phyloP scores from a whole-genome alignment of 2,797 vertebrate genomes.

The Malacoctenus gilli region DNA sequence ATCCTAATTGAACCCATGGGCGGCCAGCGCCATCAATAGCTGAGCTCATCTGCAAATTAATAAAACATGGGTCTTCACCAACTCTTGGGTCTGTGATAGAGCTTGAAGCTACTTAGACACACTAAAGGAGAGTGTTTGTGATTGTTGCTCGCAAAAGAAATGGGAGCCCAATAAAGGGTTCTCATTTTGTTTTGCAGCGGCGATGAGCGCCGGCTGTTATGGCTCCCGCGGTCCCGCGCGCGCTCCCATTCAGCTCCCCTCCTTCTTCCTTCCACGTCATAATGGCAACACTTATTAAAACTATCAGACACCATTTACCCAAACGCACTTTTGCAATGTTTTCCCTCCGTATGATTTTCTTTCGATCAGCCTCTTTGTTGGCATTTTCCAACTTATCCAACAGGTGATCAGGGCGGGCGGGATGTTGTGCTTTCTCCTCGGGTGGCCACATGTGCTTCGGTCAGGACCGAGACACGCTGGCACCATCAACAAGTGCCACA shows the following conservation, averaged over 20 bases:
- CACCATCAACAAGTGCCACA: constrained; percentile 68
- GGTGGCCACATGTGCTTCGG: constrained; percentile 28
- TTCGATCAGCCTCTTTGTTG: constrained; percentile 7
- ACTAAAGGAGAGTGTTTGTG: constrained; percentile 63
- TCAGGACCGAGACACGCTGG: constrained; percentile 55
- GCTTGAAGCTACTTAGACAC: constrained; percentile 73
- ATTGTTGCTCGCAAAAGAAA: constrained; percentile 65
- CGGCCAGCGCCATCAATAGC: constrained; percentile 80
- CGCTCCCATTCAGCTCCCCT: constrained; percentile 49
- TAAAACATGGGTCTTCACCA: constrained; percentile 81
- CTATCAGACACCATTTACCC: constrained; percentile 45
- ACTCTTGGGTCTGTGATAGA: constrained; percentile 71
- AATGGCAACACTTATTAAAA: constrained; percentile 64
- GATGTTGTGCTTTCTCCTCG: constrained; percentile 27
- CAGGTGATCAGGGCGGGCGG: constrained; percentile 55
- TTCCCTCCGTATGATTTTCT: constrained; percentile 1
- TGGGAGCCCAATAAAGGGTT: constrained; percentile 62
- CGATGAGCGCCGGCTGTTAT: constrained; percentile 51
- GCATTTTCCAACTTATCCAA: constrained; percentile 47
- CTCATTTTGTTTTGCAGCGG: constrained; percentile 54
- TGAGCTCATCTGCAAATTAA: constrained; percentile 87
- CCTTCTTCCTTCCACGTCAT: constrained; percentile 23
- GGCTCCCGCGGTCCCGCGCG: constrained; percentile 43
- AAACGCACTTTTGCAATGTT: constrained; percentile 29
- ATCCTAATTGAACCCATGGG: constrained; percentile 86